Base-by-base conservation (phyloP, 1,140 invertebrate genomes). In the Asbolus verrucosus region DNA sequence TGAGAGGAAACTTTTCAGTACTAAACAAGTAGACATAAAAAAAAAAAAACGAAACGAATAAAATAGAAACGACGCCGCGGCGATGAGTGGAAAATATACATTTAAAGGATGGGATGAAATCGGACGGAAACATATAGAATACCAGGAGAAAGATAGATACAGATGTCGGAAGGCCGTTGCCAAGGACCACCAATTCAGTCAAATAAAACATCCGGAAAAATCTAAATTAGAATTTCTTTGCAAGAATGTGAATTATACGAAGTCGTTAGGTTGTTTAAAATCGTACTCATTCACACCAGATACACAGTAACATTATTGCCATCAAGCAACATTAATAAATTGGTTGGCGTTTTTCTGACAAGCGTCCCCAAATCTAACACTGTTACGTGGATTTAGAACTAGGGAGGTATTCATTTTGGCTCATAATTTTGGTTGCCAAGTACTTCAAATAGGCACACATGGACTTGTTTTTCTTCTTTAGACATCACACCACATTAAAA, bases 181-280 rank as follows among this genome's bases (percentile, higher is more conserved):
- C 68, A 65, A 27, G 60, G 61, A 65, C 60, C 61, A 54, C 69
- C 69, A 65, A 65, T 70, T 65, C 65, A 36, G 38, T 62, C 36
- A 63, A 72, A 68, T 68, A 67, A 68, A 72, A 50, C 50, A 50
- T 61, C 69, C 63, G 69, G 65, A 67, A 72, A 67, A 67, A 71
- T 67, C 41, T 41, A 71, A 67, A 71, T 67, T 67, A 50, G 67
- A 67, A 71, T 67, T 71, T 71, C 63, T 66, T n/a, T 38, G 27
- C 46, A 62, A 65, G 69, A 67, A 67, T 67, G 62, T 36, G 46
- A 71, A 71, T 67, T 67, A 67, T 71, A 71, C 33, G 24, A 54
- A 18, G 59, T 62, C 70, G 70, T 63, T 62, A 69, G 41, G 46
- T 43, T 59, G 65, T 54, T 67, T 33, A 31, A 54, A 54, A 21